Conservation (phyloP, 2,888 invertebrate genomes). For the Clanis bilineata region DNA sequence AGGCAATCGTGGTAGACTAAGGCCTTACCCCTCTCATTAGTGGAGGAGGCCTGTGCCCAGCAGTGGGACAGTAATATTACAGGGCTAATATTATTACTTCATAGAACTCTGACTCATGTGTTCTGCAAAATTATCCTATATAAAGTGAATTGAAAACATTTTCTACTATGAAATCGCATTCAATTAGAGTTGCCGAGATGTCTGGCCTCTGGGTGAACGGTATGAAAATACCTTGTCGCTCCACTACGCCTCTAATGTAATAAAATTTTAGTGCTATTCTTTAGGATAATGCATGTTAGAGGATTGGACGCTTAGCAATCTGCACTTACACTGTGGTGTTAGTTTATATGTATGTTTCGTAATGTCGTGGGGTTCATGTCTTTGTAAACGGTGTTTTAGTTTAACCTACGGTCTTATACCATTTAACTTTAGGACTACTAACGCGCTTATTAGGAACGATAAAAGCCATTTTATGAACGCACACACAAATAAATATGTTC, state of each 20-base stretch:
- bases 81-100: too few relatives aligned
- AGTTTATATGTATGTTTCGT: not conserved
- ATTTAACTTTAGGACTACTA: too few relatives aligned
- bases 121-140: not conserved
- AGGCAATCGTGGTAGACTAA: too few relatives aligned
- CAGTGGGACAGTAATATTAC: too few relatives aligned
- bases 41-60: too few relatives aligned
- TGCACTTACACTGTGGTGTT: not conserved
- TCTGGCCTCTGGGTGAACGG: not conserved
- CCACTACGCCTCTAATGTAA: conserved; percentile 3
- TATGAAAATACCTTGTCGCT: conserved; percentile 10
- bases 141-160: not conserved
- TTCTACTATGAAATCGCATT: not conserved
- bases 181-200: not conserved
- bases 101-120: not conserved
- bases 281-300: conserved; percentile 3
- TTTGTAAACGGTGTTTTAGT: not conserved
- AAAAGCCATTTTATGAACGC: too few relatives aligned
- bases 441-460: too few relatives aligned
- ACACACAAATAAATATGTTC: too few relatives aligned
- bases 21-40: too few relatives aligned
- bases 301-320: not conserved
- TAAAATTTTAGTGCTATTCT: conserved; percentile 9
- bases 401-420: too few relatives aligned
- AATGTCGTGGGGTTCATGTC: not conserved